Evolutionary conservation across 2,888 invertebrate genomes (phyloP).

Genomic region (Venusia cambrica): DNA sequence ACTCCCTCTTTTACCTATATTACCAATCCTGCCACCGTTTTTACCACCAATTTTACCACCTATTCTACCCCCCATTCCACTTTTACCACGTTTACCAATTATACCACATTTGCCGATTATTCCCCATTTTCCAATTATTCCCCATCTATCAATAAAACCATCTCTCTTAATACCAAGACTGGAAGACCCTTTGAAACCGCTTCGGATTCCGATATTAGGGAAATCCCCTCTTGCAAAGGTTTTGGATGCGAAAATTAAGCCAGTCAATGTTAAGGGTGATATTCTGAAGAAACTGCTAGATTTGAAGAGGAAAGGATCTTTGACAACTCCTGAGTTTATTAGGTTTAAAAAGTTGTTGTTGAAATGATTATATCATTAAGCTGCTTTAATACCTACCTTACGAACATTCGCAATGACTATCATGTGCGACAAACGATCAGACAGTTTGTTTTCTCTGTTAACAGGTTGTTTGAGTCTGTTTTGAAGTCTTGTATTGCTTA

Average conservation of each 20-base stretch:
- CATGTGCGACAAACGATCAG: too few species aligned
- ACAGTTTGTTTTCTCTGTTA: too few species aligned
- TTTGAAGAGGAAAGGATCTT: slow-evolving; percentile 45
- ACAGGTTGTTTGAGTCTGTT: too few species aligned
- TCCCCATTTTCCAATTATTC: slow-evolving; percentile 30
- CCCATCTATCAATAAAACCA: slow-evolving; percentile 30
- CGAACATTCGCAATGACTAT: too few species aligned
- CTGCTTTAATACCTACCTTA: slow-evolving; percentile 1
- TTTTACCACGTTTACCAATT: slow-evolving; percentile 30
- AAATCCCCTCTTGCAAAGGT: slow-evolving; percentile 37
- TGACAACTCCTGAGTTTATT: slow-evolving; percentile 47
- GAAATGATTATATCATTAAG: slow-evolving; percentile 18
- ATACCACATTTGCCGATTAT: slow-evolving; percentile 31
- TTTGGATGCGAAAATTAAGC: slow-evolving; percentile 37
- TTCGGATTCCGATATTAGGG: slow-evolving; percentile 40
- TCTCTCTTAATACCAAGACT: slow-evolving; percentile 27
- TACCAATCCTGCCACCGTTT: slow-evolving; percentile 30
- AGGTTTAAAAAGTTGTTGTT: slow-evolving; percentile 48
- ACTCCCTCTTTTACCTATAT: slow-evolving; percentile 30
- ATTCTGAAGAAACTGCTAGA: slow-evolving; percentile 44
- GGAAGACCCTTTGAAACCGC: slow-evolving; percentile 33
- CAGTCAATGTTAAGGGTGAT: slow-evolving; percentile 32
- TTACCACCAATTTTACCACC: slow-evolving; percentile 33
- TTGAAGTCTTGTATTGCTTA: too few species aligned
- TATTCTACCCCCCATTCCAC: slow-evolving; percentile 27